Base-by-base conservation (phyloP, 2,888 invertebrate genomes). In the Notodonta ziczac region DNA sequence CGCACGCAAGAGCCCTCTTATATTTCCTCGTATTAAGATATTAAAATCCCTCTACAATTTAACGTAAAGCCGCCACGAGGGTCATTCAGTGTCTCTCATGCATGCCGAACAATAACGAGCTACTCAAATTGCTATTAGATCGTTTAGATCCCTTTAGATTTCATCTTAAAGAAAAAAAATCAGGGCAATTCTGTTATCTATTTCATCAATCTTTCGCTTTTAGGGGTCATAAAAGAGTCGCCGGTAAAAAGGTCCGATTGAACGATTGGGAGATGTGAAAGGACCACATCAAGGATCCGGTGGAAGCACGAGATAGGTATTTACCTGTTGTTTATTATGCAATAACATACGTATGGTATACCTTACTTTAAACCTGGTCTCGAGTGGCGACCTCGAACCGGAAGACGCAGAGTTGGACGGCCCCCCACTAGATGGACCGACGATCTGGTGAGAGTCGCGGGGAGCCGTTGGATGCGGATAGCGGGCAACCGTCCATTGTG, bases 141-240 rank as follows among this genome's bases (percentile, higher is more conserved):
- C 9, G 9, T 51, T 48, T 51, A 24, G 51, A 51, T 51, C 24
- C 24, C 5, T 51, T 48, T 24, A 24, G 51, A 51, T 51, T 6
- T 51, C n/a, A 2, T 12, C 42, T 42, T 4, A 6, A 42, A 42
- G 12, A 10, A 46, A 46, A n/a, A 10, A 46, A 46, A 46, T 46
- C 46, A 46, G n/a, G n/a, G 6, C 46, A 46, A 50, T 50, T 50
- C 9, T 16, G 9, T 52, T 52, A 52, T 52, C 52, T 32, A 52
- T 52, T 32, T 32, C 52, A 52, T 52, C 52, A 52, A 52, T 52
- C 52, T 52, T 52, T 52, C 32, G 32, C 52, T 52, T 52, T 50
- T 32, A 52, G 16, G 32, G 12, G 5, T 52, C 32, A 52, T 32
- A 52, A 52, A 52, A 51, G 32, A 52, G 52, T 12, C 52, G 32